A percentile compares a stretch with the other conserved stretches of the same genome.
phyloP scores from a whole-genome alignment of 2,888 invertebrate species.

The Drosophila subquinaria region DNA sequence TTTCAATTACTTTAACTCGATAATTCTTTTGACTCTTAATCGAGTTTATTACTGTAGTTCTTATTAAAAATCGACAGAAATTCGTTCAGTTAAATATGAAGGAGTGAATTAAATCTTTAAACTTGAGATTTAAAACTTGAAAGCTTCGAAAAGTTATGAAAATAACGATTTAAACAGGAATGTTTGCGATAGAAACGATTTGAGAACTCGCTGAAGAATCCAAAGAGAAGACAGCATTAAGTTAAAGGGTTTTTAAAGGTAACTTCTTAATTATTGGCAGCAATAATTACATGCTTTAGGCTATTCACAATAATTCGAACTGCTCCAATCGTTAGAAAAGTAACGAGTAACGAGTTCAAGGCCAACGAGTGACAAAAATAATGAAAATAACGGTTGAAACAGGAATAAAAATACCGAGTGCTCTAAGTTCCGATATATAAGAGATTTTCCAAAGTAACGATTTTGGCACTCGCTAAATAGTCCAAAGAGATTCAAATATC shows the following conservation, averaged over 20 bases:
- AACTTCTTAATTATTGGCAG: neutral
- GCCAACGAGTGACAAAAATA: conserved; percentile 5
- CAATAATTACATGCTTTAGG: neutral
- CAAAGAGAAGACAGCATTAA: neutral
- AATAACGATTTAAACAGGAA: neutral
- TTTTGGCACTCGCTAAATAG: neutral
- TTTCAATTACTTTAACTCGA: too few relatives aligned
- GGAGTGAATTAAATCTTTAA: too few relatives aligned
- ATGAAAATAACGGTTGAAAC: conserved; percentile 7
- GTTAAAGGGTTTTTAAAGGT: neutral
- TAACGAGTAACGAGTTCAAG: neutral
- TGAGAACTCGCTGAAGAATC: neutral
- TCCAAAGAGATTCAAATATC: neutral
- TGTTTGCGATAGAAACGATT: neutral
- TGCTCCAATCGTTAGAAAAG: neutral
- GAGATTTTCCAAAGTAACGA: neutral
- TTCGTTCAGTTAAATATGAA: too few relatives aligned
- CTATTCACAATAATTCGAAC: neutral
- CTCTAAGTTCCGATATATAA: neutral
- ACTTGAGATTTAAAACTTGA: too few relatives aligned
- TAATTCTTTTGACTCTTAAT: too few relatives aligned
- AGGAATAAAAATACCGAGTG: conserved; percentile 32
- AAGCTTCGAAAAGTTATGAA: neutral
- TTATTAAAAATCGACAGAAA: too few relatives aligned
- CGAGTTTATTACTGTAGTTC: too few relatives aligned